A percentile compares a stretch with the other conserved stretches of the same genome.
Conservation (phyloP, 2,113 vertebrate species). For the Thamnaconus septentrionalis region DNA sequence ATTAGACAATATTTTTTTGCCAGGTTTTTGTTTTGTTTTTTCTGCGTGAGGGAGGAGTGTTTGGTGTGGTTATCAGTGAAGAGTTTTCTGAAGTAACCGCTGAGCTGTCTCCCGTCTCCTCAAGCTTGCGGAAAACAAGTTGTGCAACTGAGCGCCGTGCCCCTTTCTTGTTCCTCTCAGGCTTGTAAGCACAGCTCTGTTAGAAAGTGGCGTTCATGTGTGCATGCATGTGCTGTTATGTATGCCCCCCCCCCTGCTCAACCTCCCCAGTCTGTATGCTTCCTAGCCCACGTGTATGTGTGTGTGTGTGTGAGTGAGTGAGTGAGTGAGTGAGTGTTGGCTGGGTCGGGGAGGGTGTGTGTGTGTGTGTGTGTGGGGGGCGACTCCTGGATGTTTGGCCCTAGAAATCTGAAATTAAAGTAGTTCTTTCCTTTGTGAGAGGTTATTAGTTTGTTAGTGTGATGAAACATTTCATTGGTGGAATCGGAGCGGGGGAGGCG, state of each 20-base stretch:
- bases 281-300: neutral
- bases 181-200: slow-evolving; percentile 57
- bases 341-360: too few relatives aligned
- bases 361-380: too few relatives aligned
- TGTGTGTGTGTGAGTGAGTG: neutral
- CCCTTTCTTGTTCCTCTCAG: slow-evolving; percentile 60
- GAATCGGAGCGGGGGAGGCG: too few relatives aligned
- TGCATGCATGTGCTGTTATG: slow-evolving; percentile 14
- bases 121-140: slow-evolving; percentile 64
- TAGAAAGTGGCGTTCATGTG: slow-evolving; percentile 16
- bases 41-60: slow-evolving; percentile 5
- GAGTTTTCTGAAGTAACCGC: slow-evolving; percentile 54
- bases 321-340: neutral
- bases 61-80: slow-evolving; percentile 43
- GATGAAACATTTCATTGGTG: too few relatives aligned
- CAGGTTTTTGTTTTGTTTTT: slow-evolving; percentile 3
- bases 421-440: too few relatives aligned
- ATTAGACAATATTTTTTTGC: too few relatives aligned
- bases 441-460: too few relatives aligned
- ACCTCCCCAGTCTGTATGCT: neutral
- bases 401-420: too few relatives aligned
- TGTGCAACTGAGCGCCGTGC: slow-evolving; percentile 62
- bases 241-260: slow-evolving; percentile 9
- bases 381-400: too few relatives aligned
- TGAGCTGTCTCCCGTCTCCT: slow-evolving; percentile 45